Conservation (phyloP, 2,797 vertebrate genomes). For the Naso thynnoides region DNA sequence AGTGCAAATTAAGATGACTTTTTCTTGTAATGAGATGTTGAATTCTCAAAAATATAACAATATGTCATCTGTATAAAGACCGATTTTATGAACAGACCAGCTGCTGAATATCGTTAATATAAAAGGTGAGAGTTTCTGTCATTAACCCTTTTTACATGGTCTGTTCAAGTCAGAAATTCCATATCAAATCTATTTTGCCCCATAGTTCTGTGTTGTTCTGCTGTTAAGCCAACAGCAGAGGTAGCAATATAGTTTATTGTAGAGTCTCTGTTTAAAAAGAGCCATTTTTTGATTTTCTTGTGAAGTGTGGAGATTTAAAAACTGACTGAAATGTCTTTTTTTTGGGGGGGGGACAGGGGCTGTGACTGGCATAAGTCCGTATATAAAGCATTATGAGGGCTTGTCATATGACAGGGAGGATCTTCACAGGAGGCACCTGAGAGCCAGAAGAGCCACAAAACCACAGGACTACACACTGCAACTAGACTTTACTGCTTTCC, state of each 20-base stretch:
- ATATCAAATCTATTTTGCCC: too few relatives aligned
- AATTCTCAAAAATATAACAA: not conserved
- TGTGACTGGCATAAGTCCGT: slow-evolving; percentile 70
- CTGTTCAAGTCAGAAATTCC: too few relatives aligned
- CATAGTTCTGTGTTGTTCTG: too few relatives aligned
- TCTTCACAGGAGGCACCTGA: slow-evolving; percentile 77
- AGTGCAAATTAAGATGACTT: too few relatives aligned
- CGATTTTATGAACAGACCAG: slow-evolving; percentile 2
- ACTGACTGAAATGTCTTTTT: slow-evolving; percentile 1
- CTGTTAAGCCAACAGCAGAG: too few relatives aligned
- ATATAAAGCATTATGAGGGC: slow-evolving; percentile 80
- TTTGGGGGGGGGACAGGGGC: slow-evolving; percentile 68
- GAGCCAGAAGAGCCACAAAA: slow-evolving; percentile 62
- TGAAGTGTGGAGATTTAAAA: not conserved
- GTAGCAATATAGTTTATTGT: too few relatives aligned
- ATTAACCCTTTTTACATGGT: too few relatives aligned
- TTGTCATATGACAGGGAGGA: slow-evolving; percentile 74
- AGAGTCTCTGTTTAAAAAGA: too few relatives aligned
- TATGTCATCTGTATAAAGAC: slow-evolving; percentile 12
- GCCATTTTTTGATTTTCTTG: not conserved
- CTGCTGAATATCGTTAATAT: not conserved
- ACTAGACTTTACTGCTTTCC: slow-evolving; percentile 82
- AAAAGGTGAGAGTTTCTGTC: not conserved
- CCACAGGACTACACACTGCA: slow-evolving; percentile 60
- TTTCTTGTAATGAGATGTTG: too few relatives aligned